These are phyloP conservation scores for Heliconius ismenius DNA, from an alignment of 2,888 invertebrate genomes.

Conservation along the genomic window DNA sequence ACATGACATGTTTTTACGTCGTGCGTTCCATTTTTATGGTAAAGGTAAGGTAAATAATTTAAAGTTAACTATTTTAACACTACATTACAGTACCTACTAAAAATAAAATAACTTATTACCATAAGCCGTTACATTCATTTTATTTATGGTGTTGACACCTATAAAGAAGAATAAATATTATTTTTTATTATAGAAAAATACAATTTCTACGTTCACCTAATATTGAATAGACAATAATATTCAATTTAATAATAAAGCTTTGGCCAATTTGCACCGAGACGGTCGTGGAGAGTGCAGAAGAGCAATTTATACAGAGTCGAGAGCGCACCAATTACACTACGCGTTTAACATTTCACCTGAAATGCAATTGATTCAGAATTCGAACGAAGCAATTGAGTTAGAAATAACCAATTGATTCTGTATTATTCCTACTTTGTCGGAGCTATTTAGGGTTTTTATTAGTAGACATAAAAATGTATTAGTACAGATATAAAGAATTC, in stretches of 20 bases:
- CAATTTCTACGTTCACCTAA: neutral
- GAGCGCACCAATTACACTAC: slow-evolving; percentile 74
- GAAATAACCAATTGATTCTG: slow-evolving; percentile 30
- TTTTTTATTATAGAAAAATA: neutral
- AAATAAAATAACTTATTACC: neutral
- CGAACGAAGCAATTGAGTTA: slow-evolving; percentile 13
- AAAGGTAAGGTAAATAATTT: neutral
- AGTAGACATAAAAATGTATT: neutral
- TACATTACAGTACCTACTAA: neutral
- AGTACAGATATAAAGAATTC: too few relatives aligned
- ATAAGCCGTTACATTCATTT: neutral
- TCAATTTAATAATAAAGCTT: slow-evolving; percentile 67
- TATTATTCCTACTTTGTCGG: slow-evolving; percentile 17
- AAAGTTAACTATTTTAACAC: neutral
- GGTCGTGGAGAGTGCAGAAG: slow-evolving; percentile 57
- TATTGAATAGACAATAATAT: slow-evolving; percentile 58
- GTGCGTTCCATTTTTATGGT: neutral
- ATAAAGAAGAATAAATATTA: neutral
- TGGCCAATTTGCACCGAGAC: slow-evolving; percentile 66
- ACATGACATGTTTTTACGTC: slow-evolving; percentile 18
- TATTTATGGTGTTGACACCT: neutral
- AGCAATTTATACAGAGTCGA: slow-evolving; percentile 67
- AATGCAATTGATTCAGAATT: slow-evolving; percentile 29
- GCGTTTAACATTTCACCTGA: slow-evolving; percentile 64
- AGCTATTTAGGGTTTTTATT: slow-evolving; percentile 10